phyloP scores from a whole-genome alignment of 2,797 vertebrate genomes.

The Coreius guichenoti region DNA sequence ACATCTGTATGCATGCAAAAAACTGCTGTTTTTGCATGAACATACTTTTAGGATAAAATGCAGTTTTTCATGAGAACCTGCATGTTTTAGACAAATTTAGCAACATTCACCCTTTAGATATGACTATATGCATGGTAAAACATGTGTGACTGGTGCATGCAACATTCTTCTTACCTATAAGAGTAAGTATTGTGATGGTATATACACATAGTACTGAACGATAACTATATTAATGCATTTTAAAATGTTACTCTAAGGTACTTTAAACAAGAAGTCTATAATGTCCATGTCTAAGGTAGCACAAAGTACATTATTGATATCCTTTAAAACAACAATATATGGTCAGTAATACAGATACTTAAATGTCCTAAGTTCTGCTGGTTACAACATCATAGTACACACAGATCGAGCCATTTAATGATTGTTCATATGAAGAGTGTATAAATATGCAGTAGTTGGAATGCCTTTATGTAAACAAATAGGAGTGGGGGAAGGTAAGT shows the following conservation, averaged over 20 bases:
- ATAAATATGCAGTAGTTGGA: conserved; percentile 40
- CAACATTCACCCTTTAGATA: not conserved
- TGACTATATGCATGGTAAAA: not conserved
- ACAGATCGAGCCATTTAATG: not conserved
- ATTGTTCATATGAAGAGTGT: conserved; percentile 6
- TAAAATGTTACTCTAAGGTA: not conserved
- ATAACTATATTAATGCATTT: not conserved
- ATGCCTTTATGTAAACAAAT: conserved; percentile 55
- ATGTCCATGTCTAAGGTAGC: not conserved
- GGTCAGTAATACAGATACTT: not conserved
- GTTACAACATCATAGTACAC: not conserved
- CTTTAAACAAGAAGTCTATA: not conserved
- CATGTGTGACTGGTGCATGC: not conserved
- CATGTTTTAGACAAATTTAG: not conserved
- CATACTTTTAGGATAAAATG: not conserved
- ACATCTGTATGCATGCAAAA: not conserved
- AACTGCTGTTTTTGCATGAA: not conserved
- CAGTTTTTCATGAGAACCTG: not conserved
- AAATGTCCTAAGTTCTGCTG: not conserved
- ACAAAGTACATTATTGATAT: not conserved
- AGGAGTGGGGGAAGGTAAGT: conserved; percentile 35
- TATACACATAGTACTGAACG: not conserved
- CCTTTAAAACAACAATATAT: not conserved
- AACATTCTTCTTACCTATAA: not conserved
- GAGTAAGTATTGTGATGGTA: not conserved